A percentile compares a stretch with the other conserved stretches of the same genome.
phyloP scores from a whole-genome alignment of 2,113 vertebrate species.

The Hyaena hyaena region DNA sequence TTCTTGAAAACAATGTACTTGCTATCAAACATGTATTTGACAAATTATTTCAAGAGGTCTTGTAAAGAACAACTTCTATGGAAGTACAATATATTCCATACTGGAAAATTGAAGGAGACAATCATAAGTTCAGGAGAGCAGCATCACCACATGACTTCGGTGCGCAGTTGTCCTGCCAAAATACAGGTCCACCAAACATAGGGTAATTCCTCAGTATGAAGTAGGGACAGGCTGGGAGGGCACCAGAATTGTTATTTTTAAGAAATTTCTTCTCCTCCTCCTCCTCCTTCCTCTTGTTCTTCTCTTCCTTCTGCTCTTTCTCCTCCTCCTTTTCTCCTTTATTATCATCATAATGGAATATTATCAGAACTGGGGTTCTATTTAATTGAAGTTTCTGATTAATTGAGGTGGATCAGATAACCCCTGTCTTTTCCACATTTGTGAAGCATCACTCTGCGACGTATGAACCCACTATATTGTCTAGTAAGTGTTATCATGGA shows the following conservation, averaged over 20 bases:
- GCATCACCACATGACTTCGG: not conserved
- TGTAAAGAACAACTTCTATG: not conserved
- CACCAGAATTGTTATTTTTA: not conserved
- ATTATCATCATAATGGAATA: not conserved
- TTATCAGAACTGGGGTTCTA: not conserved
- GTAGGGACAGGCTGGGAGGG: not conserved
- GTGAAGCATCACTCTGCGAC: not conserved
- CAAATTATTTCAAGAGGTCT: not conserved
- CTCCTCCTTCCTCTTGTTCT: not conserved
- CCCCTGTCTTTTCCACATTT: not conserved
- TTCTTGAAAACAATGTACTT: not conserved
- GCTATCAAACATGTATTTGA: not conserved
- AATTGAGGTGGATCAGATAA: not conserved
- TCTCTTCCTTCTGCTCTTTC: not conserved
- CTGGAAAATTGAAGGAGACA: not conserved
- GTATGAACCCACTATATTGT: not conserved
- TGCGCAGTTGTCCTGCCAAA: not conserved
- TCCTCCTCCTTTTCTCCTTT: not conserved
- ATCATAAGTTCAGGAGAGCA: not conserved
- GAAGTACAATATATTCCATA: not conserved
- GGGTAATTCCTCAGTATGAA: not conserved
- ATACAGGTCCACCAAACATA: not conserved
- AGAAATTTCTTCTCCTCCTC: not conserved
- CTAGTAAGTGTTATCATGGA: not conserved
- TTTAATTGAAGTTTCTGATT: slow-evolving; percentile 11